Conservation (phyloP, 2,888 invertebrate genomes). For the Drosophila algonquin region DNA sequence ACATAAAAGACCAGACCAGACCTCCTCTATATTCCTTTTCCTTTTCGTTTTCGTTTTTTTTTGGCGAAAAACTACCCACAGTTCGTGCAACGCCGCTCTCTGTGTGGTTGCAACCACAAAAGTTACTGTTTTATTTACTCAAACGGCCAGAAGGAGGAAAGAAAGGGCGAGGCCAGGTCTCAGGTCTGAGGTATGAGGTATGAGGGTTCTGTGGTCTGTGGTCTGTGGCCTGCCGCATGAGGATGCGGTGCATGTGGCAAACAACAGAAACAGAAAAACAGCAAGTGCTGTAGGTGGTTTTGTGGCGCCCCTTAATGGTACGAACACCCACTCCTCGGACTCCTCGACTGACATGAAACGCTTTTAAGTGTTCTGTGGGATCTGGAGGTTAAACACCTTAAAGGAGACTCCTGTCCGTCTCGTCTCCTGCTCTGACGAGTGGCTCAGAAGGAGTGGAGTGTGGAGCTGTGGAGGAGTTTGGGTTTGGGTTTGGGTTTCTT, state of each 20-base stretch:
- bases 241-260: conserved; percentile 36
- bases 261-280: conserved; percentile 33
- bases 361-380: conserved; percentile 55
- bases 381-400: conserved; percentile 65
- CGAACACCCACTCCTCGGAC: conserved; percentile 12
- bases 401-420: conserved; percentile 15
- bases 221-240: conserved; percentile 14
- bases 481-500: not conserved
- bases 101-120: conserved; percentile 46
- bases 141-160: conserved; percentile 17
- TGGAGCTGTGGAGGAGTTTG: not conserved
- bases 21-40: conserved; percentile 24
- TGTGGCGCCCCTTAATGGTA: conserved; percentile 38
- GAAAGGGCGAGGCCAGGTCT: conserved; percentile 23
- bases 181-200: not conserved
- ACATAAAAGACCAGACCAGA: conserved; percentile 28
- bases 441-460: conserved; percentile 23
- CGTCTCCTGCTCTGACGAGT: not conserved
- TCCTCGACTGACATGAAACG: conserved; percentile 48
- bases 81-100: conserved; percentile 36
- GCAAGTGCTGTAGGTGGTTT: conserved; percentile 44
- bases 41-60: conserved; percentile 5
- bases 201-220: conserved; percentile 1
- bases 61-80: conserved; percentile 10
- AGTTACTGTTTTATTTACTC: conserved; percentile 60